These are phyloP conservation scores for Leistus spinibarbis DNA, from an alignment of 2,888 invertebrate species.

Conservation along the genomic window DNA sequence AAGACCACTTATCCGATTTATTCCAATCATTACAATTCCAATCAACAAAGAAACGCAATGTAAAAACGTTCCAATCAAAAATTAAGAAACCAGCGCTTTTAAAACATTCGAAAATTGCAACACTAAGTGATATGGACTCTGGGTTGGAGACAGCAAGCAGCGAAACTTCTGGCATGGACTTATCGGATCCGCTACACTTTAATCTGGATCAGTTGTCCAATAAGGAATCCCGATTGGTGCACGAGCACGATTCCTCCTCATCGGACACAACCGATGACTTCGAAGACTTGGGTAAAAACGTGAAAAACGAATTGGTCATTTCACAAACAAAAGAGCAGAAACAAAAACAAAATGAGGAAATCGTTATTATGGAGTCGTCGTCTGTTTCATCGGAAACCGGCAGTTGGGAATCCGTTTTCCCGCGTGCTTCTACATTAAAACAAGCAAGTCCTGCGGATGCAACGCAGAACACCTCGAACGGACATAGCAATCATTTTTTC, in stretches of 20 bases:
- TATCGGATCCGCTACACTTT: slow-evolving; percentile 47
- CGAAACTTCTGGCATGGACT: slow-evolving; percentile 58
- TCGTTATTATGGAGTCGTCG: slow-evolving; percentile 66
- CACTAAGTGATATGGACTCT: slow-evolving; percentile 59
- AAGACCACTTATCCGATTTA: slow-evolving; percentile 61
- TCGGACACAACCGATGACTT: slow-evolving; percentile 22
- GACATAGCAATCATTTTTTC: slow-evolving; percentile 62
- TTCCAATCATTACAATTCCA: slow-evolving; percentile 59
- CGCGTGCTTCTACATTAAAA: slow-evolving; percentile 44
- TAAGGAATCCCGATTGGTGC: slow-evolving; percentile 23
- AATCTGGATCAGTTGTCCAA: slow-evolving; percentile 19
- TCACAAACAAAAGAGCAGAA: slow-evolving; percentile 62
- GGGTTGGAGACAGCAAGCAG: slow-evolving; percentile 60
- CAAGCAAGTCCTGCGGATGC: slow-evolving; percentile 7
- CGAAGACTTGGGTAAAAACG: slow-evolving; percentile 21
- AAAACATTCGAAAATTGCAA: slow-evolving; percentile 45
- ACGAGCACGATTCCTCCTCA: slow-evolving; percentile 33
- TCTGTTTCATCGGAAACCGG: slow-evolving; percentile 69
- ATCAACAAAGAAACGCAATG: slow-evolving; percentile 48
- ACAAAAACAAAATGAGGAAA: slow-evolving; percentile 67
- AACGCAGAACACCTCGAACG: slow-evolving; percentile 16
- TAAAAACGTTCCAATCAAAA: slow-evolving; percentile 56
- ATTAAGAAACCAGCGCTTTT: slow-evolving; percentile 55
- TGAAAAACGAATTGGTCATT: slow-evolving; percentile 19
- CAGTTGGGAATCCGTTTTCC: slow-evolving; percentile 69